Conservation (phyloP, 2,888 invertebrate species). For the Cremastobaeus sp. region DNA sequence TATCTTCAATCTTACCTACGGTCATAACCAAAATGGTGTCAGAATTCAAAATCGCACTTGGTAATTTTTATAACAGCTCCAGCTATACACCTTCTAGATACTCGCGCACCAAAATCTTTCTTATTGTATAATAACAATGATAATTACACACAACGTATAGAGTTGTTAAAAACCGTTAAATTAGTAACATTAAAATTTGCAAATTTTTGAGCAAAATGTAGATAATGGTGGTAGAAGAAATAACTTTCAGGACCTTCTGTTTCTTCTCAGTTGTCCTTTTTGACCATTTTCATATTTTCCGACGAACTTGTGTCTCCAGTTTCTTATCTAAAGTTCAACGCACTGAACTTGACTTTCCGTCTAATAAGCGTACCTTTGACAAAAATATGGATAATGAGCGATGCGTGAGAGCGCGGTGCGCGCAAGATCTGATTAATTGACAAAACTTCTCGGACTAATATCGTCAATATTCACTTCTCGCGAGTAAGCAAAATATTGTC, state of each 20-base stretch:
- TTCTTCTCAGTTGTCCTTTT: too few relatives aligned
- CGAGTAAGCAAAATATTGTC: slow-evolving; percentile 31
- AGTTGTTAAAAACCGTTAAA: too few relatives aligned
- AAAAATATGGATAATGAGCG: slow-evolving; percentile 27
- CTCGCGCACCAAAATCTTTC: slow-evolving; percentile 35
- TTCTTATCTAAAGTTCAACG: slow-evolving; percentile 26
- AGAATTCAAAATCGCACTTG: slow-evolving; percentile 10
- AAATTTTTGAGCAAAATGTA: too few relatives aligned
- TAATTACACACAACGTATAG: too few relatives aligned
- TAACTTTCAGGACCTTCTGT: too few relatives aligned
- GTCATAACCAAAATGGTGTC: slow-evolving; percentile 15
- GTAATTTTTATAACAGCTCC: slow-evolving; percentile 34
- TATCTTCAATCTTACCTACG: slow-evolving; percentile 6
- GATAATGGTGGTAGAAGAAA: too few relatives aligned
- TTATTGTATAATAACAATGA: slow-evolving; percentile 16
- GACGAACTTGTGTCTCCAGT: slow-evolving; percentile 27
- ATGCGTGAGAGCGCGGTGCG: slow-evolving; percentile 16
- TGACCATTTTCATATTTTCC: too few relatives aligned
- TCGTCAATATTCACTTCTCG: slow-evolving; percentile 39
- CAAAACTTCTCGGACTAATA: slow-evolving; percentile 49
- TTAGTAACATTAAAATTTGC: too few relatives aligned
- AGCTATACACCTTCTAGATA: slow-evolving; percentile 36
- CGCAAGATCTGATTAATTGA: slow-evolving; percentile 40
- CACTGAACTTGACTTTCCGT: slow-evolving; percentile 52
- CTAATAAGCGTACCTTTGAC: slow-evolving; percentile 48